phyloP scores from a whole-genome alignment of 30 jellyfish, hydroid and myxozoan genomes.

The Nemopilema nomurai region DNA sequence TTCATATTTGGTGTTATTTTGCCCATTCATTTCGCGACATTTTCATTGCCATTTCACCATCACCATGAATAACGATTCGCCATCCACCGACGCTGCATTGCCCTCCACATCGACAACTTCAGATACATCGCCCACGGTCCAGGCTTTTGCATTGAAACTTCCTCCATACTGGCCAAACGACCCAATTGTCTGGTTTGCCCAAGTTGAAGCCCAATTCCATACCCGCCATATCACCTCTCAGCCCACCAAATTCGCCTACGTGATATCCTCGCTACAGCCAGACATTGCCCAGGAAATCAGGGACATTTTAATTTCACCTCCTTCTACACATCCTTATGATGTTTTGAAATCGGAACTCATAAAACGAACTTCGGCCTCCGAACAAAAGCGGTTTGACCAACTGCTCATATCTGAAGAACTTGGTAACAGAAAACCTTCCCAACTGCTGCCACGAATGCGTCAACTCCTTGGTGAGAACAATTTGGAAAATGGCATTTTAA shows the following conservation, averaged over 20 bases:
- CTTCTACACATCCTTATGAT: background rate
- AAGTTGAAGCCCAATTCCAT: constrained; percentile 12
- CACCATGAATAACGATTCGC: background rate
- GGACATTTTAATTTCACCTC: background rate
- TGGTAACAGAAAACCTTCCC: background rate
- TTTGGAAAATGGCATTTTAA: constrained; percentile 8
- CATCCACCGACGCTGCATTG: background rate
- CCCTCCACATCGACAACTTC: background rate
- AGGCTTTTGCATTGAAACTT: background rate
- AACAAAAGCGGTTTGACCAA: background rate
- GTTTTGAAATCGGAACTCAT: background rate
- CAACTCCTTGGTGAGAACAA: constrained; percentile 6
- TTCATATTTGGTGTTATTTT: background rate
- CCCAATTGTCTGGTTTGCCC: constrained; percentile 23
- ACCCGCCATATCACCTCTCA: background rate
- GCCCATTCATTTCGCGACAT: background rate
- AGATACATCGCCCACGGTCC: background rate
- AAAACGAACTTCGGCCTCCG: background rate
- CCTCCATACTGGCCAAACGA: constrained; percentile 29
- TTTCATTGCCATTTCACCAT: background rate
- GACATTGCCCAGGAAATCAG: constrained; percentile 20
- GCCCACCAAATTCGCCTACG: constrained; percentile 15
- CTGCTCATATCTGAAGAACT: constrained; percentile 8
- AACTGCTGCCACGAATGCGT: constrained; percentile 1
- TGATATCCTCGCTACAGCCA: background rate